Conservation (phyloP, 1,140 invertebrate genomes). For the Drosophila bipectinata region DNA sequence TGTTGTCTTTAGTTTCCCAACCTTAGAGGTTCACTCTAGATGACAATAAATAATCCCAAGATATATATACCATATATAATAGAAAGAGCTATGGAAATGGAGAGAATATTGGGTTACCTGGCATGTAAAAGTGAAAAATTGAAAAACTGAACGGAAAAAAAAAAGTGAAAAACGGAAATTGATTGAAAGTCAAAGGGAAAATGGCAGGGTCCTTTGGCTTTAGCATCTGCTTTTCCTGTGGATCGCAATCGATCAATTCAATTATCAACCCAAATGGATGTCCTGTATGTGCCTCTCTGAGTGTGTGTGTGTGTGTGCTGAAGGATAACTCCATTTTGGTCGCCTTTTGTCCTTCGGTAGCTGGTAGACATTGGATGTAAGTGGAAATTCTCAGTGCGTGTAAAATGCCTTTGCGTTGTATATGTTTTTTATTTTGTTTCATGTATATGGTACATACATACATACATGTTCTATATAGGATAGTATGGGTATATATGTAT, state of each 20-base stretch:
- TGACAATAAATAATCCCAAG: neutral
- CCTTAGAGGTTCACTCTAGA: neutral
- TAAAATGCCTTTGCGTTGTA: conserved; percentile 52
- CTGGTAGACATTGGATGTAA: conserved; percentile 37
- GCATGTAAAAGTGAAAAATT: neutral
- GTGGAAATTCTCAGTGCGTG: conserved; percentile 72
- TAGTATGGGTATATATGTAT: neutral
- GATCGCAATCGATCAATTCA: conserved; percentile 43
- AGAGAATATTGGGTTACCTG: conserved; percentile 15
- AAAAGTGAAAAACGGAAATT: conserved; percentile 11
- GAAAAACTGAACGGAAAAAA: conserved; percentile 5
- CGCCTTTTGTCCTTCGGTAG: conserved; percentile 9
- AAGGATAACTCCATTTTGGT: conserved; percentile 18
- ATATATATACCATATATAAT: conserved; percentile 1
- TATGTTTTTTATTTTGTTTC: conserved; percentile 12
- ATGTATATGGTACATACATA: neutral
- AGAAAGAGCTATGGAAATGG: conserved; percentile 6
- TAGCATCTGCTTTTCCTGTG: neutral
- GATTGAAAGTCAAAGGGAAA: conserved; percentile 18
- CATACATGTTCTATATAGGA: neutral
- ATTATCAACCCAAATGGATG: conserved; percentile 18
- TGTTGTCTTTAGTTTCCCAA: neutral
- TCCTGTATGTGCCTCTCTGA: neutral
- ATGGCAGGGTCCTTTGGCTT: neutral
- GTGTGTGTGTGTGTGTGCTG: neutral